These are phyloP conservation scores for Embidobia sp. DNA, from an alignment of 2,888 invertebrate species.

Conservation along the genomic window DNA sequence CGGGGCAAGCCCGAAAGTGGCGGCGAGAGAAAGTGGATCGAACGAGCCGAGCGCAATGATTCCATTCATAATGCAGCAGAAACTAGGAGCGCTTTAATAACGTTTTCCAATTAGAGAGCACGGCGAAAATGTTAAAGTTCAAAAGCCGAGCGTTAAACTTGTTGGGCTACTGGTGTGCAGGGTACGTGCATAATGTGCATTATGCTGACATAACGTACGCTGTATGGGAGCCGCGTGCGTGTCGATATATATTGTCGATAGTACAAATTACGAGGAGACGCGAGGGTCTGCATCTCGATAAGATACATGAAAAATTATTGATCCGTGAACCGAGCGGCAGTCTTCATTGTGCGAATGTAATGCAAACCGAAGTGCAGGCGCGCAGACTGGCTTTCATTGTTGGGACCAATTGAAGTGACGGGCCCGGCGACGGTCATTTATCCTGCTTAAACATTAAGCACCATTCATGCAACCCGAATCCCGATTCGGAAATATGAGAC, in stretches of 20 bases:
- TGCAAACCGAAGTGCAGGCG: slow-evolving; percentile 25
- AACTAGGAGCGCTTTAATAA: slow-evolving; percentile 1
- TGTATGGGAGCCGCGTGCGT: slow-evolving; percentile 25
- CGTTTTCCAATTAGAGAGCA: slow-evolving; percentile 47
- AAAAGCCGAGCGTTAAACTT: slow-evolving; percentile 27
- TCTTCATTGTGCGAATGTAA: slow-evolving; percentile 31
- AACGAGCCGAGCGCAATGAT: too few relatives aligned
- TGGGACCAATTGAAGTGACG: slow-evolving; percentile 31
- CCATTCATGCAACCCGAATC: too few relatives aligned
- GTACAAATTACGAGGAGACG: slow-evolving; percentile 38
- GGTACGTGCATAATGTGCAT: slow-evolving; percentile 33
- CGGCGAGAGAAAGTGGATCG: too few relatives aligned
- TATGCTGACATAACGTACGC: slow-evolving; percentile 22
- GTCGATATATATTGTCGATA: slow-evolving; percentile 34
- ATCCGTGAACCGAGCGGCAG: slow-evolving; percentile 27
- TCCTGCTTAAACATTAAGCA: too few relatives aligned
- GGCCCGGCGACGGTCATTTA: too few relatives aligned
- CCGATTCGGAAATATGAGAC: too few relatives aligned
- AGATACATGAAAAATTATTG: slow-evolving; percentile 49
- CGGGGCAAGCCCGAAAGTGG: too few relatives aligned
- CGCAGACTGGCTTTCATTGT: slow-evolving; percentile 7
- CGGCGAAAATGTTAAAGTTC: slow-evolving; percentile 46
- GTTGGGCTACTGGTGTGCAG: slow-evolving; percentile 11
- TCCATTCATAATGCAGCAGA: slow-evolving; percentile 1
- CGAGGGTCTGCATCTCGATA: slow-evolving; percentile 49